Base-by-base conservation (phyloP, 2,888 invertebrate species). In the Tromatobia lineatoria region DNA sequence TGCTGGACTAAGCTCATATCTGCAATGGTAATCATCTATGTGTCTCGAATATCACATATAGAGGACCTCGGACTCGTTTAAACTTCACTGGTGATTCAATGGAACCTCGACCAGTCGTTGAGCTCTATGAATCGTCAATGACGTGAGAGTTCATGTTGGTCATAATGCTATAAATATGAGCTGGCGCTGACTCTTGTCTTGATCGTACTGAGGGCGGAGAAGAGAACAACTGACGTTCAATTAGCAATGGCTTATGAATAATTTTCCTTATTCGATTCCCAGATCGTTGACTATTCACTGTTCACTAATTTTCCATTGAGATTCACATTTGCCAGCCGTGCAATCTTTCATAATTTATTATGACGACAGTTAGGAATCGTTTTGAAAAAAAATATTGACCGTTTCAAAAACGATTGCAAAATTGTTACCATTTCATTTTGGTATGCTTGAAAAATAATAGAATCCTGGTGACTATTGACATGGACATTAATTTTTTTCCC, bases 191-290 rank as follows among this genome's bases (percentile, higher is more conserved):
- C 18, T 64, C 38, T 38, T 64, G 34, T 2, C 64, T 42, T 42
- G 18, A 34, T 18, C 38, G 38, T 6, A 8, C 10, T 1, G 38
- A 38, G 20, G 8, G 3, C 8, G 20, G 18, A 20, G 18, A 64
- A 11, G 20, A 18, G 38, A 81, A 70, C 70, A 52, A 61, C 50
- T 23, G 38, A 50, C 69, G 70, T 25, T 67, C 70, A 54, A 64
- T 76, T 70, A 70, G 64, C 45, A 3, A 8, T 25, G 45, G 38
- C 29, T 73, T 20, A 45, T 70, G 64, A 81, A 76, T 81, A 45
- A 57, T 71, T 76, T 81, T 64, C 66, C 4, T 29, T 64, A n/a
- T 34, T 11, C 34, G 59, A 47, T 23, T 50, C 47, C 45, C 47
- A 69, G 64, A 71, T 70, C 52, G 61, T 64, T 42, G 52, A 59